phyloP scores from a whole-genome alignment of 2,888 invertebrate species.

The Calameuta idolon region DNA sequence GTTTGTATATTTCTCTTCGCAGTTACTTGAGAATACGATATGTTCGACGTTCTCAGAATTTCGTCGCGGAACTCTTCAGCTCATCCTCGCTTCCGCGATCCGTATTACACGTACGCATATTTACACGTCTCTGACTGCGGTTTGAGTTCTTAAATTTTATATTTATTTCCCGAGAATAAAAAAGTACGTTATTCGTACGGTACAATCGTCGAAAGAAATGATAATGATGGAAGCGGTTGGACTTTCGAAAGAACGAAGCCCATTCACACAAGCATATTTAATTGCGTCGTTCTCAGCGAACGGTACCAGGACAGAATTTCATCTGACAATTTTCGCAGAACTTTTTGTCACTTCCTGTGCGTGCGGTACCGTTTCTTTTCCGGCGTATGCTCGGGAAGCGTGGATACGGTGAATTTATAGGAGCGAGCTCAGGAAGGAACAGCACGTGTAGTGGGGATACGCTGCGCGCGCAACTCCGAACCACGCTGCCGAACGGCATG shows the following conservation, averaged over 20 bases:
- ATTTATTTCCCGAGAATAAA: neutral
- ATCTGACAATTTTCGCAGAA: neutral
- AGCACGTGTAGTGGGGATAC: conserved; percentile 16
- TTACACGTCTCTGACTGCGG: neutral
- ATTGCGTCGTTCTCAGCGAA: neutral
- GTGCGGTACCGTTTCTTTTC: conserved; percentile 44
- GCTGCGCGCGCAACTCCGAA: conserved; percentile 54
- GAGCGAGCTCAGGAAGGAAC: neutral
- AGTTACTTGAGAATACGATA: conserved; percentile 18
- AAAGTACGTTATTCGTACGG: neutral
- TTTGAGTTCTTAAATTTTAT: neutral
- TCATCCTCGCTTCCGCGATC: neutral
- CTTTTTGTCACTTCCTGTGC: neutral
- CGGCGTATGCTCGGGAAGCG: conserved; percentile 21
- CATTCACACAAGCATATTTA: neutral
- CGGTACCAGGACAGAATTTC: neutral
- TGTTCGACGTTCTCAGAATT: neutral
- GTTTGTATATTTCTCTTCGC: conserved; percentile 39
- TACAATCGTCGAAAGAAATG: neutral
- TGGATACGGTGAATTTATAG: neutral
- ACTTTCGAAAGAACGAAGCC: neutral
- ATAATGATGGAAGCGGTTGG: neutral
- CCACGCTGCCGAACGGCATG: conserved; percentile 49
- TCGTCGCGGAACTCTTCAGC: neutral
- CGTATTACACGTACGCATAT: neutral